Base-by-base conservation (phyloP, 2,113 vertebrate genomes). In the Tychaedon coryphoeus region DNA sequence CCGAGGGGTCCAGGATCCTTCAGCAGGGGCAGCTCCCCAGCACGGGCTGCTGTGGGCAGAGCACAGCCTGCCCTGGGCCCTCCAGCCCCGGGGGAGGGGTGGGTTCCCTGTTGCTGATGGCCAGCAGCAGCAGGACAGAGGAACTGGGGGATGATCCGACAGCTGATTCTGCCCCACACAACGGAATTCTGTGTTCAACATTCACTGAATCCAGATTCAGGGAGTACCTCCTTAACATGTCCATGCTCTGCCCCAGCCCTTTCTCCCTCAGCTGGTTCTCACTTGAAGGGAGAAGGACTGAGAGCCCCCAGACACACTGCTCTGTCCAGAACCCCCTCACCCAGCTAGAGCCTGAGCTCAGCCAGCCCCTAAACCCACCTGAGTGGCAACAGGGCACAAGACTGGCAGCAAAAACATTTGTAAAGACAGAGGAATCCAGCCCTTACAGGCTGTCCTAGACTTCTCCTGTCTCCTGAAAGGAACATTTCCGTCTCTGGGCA, bases 61-160 rank as follows among this genome's bases (percentile, higher is more conserved):
- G 69, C 0, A 0, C 12, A 14, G 48, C 4, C 23, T 9, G 14
- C 38, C 2, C 1, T n/a, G 38, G 38, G 51, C 24, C 42, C 47
- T 36, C 42, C 57, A 14, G 18, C 69, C 24, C 31, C 34, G 14
- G 0, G 0, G 67, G 0, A 2, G 19, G 0, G 10, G 26, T 8
- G 45, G 25, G 15, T 13, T 26, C 48, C 19, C 8, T 2, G 34
- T 0, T 47, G 50, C 43, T 50, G n/a, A 14, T 1, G 3, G n/a
- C 9, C 50, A 42, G 25, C 17, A 24, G 3, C 4, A 61, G 54
- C 42, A 45, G 51, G 40, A 72, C 40, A 6, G 1, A 75, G 40
- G 64, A 64, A 36, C 28, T 2, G 3, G 14, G 38, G 40, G 12
- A 42, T 0, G 0, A n/a, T 31, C 5, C 26, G 56, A 12, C 31